These are phyloP conservation scores for Carassius gibelio DNA, from an alignment of 2,113 vertebrate genomes.

Conservation along the genomic window DNA sequence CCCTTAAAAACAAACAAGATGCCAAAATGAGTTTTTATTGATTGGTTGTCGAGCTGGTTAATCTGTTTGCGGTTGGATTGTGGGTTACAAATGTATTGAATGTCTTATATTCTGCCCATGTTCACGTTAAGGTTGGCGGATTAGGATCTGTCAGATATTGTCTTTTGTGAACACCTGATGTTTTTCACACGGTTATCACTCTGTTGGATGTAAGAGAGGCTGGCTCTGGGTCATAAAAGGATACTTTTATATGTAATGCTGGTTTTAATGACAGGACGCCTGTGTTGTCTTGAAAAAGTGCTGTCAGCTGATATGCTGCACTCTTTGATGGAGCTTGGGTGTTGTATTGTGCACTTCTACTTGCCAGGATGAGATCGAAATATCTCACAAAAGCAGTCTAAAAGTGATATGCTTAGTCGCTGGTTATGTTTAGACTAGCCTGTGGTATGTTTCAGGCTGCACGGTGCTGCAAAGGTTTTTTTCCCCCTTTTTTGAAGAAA, in stretches of 20 bases:
- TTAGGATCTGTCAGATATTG: background rate
- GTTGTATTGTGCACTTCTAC: background rate
- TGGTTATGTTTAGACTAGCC: constrained; percentile 16
- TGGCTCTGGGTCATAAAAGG: background rate
- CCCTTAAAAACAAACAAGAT: constrained; percentile 33
- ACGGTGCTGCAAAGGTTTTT: no score
- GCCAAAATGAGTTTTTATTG: constrained; percentile 40
- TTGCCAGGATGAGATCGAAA: background rate
- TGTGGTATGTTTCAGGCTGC: background rate
- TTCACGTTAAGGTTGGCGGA: background rate
- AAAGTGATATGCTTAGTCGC: background rate
- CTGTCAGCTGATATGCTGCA: background rate
- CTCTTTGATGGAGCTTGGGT: background rate
- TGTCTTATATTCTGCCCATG: background rate
- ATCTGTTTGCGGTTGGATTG: constrained; percentile 31
- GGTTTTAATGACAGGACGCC: background rate
- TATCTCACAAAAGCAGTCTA: constrained; percentile 10
- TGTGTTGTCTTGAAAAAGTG: background rate
- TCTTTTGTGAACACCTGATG: background rate
- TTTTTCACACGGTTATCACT: background rate
- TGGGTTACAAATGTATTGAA: constrained; percentile 16
- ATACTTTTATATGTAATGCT: background rate
- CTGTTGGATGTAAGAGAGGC: background rate
- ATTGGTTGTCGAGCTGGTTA: constrained; percentile 18
- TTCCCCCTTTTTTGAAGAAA: background rate